Percentiles rank a stretch among this genome's conserved stretches.
These are phyloP conservation scores for Orbicella faveolata DNA, from an alignment of 64 coral and sea anemone species.

Conservation along the genomic window DNA sequence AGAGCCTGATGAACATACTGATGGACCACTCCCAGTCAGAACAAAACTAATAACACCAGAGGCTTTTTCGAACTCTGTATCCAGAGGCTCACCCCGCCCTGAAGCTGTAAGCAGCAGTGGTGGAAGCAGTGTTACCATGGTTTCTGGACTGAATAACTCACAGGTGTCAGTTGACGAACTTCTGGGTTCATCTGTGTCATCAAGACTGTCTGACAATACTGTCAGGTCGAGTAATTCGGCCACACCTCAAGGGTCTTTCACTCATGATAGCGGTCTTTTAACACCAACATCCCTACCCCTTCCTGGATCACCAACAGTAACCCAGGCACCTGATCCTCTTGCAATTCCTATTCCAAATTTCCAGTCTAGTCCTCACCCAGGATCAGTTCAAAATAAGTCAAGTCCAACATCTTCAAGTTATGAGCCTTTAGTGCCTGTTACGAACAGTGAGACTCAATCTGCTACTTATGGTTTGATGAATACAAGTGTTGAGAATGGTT, in stretches of 20 bases:
- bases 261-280: constrained; percentile 8
- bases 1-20: constrained; percentile 60
- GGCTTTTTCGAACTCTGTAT: constrained; percentile 57
- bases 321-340: constrained; percentile 52
- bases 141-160: constrained; percentile 69
- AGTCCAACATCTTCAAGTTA: background rate
- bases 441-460: background rate
- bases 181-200: constrained; percentile 60
- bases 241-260: constrained; percentile 66
- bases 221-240: constrained; percentile 62
- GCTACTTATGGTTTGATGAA: background rate
- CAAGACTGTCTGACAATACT: constrained; percentile 73
- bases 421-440: constrained; percentile 18
- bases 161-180: constrained; percentile 51
- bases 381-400: background rate
- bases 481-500: background rate
- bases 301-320: constrained; percentile 57
- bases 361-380: constrained; percentile 52
- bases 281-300: constrained; percentile 71
- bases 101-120: constrained; percentile 57
- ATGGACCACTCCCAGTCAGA: constrained; percentile 20
- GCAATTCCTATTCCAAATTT: constrained; percentile 74
- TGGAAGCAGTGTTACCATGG: constrained; percentile 73
- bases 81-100: constrained; percentile 8
- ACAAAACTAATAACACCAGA: constrained; percentile 88